These are phyloP conservation scores for Akabosia matsudoensis DNA, from an alignment of 1,140 invertebrate genomes.

Conservation along the genomic window DNA sequence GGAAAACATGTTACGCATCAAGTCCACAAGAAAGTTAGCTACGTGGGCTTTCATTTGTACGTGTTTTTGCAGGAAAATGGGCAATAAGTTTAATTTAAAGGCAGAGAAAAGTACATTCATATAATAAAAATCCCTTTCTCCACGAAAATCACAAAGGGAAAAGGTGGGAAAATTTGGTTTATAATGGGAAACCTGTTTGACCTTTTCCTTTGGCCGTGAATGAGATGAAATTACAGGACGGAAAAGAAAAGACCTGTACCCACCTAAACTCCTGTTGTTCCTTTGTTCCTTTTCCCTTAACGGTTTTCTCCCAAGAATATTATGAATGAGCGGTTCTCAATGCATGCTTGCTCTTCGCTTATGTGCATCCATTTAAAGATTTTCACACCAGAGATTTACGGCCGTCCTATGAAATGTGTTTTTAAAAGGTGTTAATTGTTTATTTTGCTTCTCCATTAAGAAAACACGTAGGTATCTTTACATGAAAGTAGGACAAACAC, in stretches of 20 bases:
- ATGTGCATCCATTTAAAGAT: neutral
- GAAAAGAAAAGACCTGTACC: no score
- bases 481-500: no score
- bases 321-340: no score
- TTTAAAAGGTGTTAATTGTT: slow-evolving; percentile 23
- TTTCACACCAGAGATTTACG: neutral
- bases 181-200: no score
- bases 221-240: no score
- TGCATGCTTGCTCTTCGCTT: no score
- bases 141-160: neutral
- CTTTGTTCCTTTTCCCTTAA: no score
- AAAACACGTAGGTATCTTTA: no score
- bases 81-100: neutral
- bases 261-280: no score
- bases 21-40: neutral
- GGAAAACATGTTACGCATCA: neutral
- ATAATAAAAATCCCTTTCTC: neutral
- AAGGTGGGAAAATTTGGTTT: neutral
- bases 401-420: neutral
- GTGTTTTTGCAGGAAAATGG: neutral
- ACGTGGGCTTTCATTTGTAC: neutral
- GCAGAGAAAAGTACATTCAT: neutral
- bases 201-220: neutral
- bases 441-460: neutral
- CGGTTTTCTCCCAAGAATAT: no score